phyloP scores from a whole-genome alignment of 2,113 vertebrate genomes.

The Brachypteracias leptosomus region DNA sequence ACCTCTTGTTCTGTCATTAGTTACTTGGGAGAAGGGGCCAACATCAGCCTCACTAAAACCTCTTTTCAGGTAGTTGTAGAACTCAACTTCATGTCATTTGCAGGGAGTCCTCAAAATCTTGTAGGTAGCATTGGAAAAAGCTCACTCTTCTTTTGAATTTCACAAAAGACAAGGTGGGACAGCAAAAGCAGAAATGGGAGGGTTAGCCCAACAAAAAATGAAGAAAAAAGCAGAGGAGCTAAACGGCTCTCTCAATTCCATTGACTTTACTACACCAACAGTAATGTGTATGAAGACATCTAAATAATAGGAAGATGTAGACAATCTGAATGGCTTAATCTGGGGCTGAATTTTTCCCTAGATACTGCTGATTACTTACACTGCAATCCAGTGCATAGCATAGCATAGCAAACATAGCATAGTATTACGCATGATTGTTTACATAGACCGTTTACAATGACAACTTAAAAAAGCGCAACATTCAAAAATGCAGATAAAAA shows the following conservation, averaged over 20 bases:
- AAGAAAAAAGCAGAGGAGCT: not conserved
- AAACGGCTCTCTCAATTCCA: not conserved
- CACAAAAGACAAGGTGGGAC: not conserved
- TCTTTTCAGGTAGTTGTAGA: no score
- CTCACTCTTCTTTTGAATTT: accelerated
- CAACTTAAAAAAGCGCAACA: not conserved
- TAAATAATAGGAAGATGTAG: not conserved
- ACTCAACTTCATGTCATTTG: no score
- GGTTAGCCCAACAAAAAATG: not conserved
- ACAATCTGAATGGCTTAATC: not conserved
- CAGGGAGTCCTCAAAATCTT: not conserved
- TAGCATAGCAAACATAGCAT: accelerated
- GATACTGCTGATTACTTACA: not conserved
- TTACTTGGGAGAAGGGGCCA: no score
- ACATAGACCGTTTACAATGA: not conserved
- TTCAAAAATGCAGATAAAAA: not conserved
- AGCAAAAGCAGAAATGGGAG: not conserved
- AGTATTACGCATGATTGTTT: not conserved
- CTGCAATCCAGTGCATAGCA: no score
- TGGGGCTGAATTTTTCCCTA: not conserved
- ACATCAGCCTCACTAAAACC: no score
- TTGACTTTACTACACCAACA: not conserved
- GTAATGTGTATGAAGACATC: not conserved
- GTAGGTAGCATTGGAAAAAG: not conserved
- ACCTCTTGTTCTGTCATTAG: no score